Evolutionary conservation across 2,888 invertebrate genomes (phyloP).

Genomic region (Polyommatus icarus): DNA sequence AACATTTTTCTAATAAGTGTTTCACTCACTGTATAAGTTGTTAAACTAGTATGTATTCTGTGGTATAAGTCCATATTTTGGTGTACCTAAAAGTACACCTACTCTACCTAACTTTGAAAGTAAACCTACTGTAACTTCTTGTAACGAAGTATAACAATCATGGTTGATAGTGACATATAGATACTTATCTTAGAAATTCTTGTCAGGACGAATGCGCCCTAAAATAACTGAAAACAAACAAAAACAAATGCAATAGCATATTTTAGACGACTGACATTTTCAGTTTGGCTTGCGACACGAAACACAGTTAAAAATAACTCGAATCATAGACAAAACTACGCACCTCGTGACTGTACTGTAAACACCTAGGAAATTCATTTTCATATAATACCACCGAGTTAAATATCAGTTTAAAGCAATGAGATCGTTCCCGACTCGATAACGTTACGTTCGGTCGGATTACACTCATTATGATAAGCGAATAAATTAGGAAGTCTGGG

Average conservation of each 20-base stretch:
- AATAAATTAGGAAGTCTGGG: slow-evolving; percentile 39
- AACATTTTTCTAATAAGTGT: neutral
- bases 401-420: slow-evolving; percentile 29
- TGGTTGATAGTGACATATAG: neutral
- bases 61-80: too few relatives aligned
- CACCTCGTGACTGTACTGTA: slow-evolving; percentile 53
- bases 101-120: neutral
- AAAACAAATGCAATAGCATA: slow-evolving; percentile 39
- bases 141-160: neutral
- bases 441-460: slow-evolving; percentile 41
- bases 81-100: neutral
- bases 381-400: slow-evolving; percentile 38
- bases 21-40: too few relatives aligned
- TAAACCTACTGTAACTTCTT: too few relatives aligned
- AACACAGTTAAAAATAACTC: slow-evolving; percentile 56
- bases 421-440: neutral
- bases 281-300: slow-evolving; percentile 55
- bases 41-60: too few relatives aligned
- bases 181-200: neutral
- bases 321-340: slow-evolving; percentile 50
- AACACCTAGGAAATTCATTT: slow-evolving; percentile 33
- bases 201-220: neutral
- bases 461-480: slow-evolving; percentile 38
- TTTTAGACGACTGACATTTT: slow-evolving; percentile 54
- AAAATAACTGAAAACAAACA: slow-evolving; percentile 35